phyloP scores from a whole-genome alignment of 2,113 vertebrate genomes.

The Centropus unirufus region DNA sequence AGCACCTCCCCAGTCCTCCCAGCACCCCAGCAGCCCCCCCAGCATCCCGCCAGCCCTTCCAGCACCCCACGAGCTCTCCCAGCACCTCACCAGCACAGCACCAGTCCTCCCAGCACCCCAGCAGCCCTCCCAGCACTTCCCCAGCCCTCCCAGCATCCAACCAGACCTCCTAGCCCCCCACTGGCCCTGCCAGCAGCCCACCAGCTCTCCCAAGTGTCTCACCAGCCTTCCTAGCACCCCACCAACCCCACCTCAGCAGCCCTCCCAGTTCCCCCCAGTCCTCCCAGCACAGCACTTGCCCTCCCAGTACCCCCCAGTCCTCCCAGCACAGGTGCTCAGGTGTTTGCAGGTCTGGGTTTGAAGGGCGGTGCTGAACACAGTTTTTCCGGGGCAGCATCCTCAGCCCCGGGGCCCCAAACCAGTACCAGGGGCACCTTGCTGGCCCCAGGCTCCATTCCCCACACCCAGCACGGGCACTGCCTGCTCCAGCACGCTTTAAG shows the following conservation, averaged over 20 bases:
- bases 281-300: too few species aligned
- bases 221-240: neutral
- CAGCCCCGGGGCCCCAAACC: accelerated
- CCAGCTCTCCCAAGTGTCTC: too few species aligned
- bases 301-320: too few species aligned
- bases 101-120: neutral
- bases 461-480: neutral
- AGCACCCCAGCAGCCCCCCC: too few species aligned
- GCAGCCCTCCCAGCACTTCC: neutral
- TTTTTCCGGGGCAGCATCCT: neutral
- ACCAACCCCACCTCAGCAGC: too few species aligned
- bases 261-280: too few species aligned
- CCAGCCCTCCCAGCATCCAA: neutral
- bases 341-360: too few species aligned
- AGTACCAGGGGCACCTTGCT: neutral
- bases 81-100: neutral
- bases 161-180: too few species aligned
- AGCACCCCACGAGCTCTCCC: too few species aligned
- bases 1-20: too few species aligned
- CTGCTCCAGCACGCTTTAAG: neutral
- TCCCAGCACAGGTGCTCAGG: too few species aligned
- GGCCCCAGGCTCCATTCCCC: neutral
- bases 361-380: neutral
- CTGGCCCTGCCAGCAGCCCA: neutral
- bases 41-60: too few species aligned